Base-by-base conservation (phyloP, 2,888 invertebrate species). In the Melangyna quadrimaculata region DNA sequence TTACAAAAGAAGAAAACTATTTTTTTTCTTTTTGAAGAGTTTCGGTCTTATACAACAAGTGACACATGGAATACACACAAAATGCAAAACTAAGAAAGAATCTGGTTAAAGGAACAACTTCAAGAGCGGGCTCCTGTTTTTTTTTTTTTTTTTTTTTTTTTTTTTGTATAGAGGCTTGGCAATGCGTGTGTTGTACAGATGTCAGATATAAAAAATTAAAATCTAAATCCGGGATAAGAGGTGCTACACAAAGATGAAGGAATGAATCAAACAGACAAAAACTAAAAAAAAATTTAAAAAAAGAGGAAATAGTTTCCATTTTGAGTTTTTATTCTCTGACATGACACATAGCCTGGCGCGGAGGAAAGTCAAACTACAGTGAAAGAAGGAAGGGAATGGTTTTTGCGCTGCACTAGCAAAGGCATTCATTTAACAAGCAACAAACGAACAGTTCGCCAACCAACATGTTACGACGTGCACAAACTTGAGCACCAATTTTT, bases 401-500 rank as follows among this genome's bases (percentile, higher is more conserved):
- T 69, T 48, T 55, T 51, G 65, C 55, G 55, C 43, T 72, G 71
- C 78, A 75, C 59, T 72, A 80, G 71, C 51, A 48, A 35, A 80
- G 75, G 59, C 61, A 84, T 82, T 73, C 78, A 78, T 51, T 51
- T 45, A 67, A 51, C 29, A 65, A 65, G 35, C 14, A 67, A 51
- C 48, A 48, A 67, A 67, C 51, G 24, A 51, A 67, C 35, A 27
- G 37, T 40, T 37, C 17, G 32, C 35, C 17, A 51, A 67, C 29
- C 61, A 32, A 84, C 84, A 67, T 80, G 84, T 84, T 84, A 67
- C 59, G 75, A 84, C 84, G 61, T 84, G 84, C 75, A 80, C 80
- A 84, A 84, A 80, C 80, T 80, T 84, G 80, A 80, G 27, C 75
- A 84, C 63, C 78, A 19, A 10, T 53, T 61, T 59, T 32, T 32